Evolutionary conservation across 2,113 vertebrate species (phyloP).

Genomic region (Hemibagrus wyckioides): DNA sequence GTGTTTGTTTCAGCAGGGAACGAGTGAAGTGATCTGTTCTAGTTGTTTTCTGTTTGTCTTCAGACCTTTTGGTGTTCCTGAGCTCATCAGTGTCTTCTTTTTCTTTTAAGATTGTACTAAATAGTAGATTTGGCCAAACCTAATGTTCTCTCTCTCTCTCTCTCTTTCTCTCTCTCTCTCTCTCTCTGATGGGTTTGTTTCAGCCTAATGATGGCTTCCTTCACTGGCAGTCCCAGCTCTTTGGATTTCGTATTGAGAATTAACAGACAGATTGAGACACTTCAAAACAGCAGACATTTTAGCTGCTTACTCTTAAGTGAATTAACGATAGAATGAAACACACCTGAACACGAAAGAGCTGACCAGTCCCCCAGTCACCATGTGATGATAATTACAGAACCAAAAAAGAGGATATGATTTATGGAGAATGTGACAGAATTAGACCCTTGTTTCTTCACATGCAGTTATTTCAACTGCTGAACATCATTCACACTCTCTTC

Average conservation of each 20-base stretch:
- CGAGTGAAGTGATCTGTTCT: background rate
- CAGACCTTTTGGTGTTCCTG: background rate
- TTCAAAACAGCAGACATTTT: background rate
- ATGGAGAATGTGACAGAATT: background rate
- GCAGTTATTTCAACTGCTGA: background rate
- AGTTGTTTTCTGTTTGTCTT: background rate
- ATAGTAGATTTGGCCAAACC: background rate
- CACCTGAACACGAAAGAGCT: background rate
- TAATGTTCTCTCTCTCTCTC: too few relatives aligned
- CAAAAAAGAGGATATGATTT: background rate
- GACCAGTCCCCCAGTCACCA: background rate
- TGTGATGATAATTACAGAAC: background rate
- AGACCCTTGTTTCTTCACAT: background rate
- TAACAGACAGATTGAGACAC: background rate
- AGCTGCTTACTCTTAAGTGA: background rate
- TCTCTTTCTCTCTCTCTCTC: too few relatives aligned
- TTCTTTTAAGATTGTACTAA: background rate
- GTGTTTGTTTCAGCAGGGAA: background rate
- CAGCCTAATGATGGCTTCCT: background rate
- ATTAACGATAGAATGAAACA: background rate
- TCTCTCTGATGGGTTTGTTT: background rate
- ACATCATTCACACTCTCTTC: background rate
- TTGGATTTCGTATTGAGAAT: background rate
- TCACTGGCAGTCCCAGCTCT: background rate
- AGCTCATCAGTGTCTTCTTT: too few relatives aligned